Conservation (phyloP, 2,797 vertebrate species). For the Eidolon dupreanum region DNA sequence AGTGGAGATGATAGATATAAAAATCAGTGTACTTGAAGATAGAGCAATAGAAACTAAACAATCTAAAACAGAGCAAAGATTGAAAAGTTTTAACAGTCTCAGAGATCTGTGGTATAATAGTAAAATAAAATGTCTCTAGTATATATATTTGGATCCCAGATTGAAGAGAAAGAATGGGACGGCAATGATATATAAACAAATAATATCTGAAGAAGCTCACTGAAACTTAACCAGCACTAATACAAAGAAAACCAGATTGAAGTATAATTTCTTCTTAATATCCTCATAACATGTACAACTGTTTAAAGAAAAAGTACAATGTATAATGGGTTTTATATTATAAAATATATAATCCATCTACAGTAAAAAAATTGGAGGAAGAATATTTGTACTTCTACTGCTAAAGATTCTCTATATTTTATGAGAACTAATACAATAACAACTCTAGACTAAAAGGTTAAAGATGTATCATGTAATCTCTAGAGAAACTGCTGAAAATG, state of each 20-base stretch:
- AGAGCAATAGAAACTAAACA: neutral
- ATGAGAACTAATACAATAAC: neutral
- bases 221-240: neutral
- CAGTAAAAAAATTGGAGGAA: neutral
- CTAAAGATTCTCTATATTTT: no score
- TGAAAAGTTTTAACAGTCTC: neutral
- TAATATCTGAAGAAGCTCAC: neutral
- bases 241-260: neutral
- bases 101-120: neutral
- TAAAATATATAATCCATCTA: neutral
- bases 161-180: neutral
- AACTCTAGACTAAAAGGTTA: neutral
- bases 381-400: no score
- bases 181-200: neutral
- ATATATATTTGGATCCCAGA: neutral
- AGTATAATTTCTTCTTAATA: neutral
- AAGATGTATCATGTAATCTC: neutral
- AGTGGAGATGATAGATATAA: neutral
- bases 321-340: neutral
- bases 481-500: neutral
- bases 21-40: neutral
- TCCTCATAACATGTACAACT: neutral
- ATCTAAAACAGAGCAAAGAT: neutral
- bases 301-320: neutral
- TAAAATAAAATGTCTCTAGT: neutral